Evolutionary conservation across 2,113 vertebrate genomes (phyloP).

Genomic region (Caracal caracal): DNA sequence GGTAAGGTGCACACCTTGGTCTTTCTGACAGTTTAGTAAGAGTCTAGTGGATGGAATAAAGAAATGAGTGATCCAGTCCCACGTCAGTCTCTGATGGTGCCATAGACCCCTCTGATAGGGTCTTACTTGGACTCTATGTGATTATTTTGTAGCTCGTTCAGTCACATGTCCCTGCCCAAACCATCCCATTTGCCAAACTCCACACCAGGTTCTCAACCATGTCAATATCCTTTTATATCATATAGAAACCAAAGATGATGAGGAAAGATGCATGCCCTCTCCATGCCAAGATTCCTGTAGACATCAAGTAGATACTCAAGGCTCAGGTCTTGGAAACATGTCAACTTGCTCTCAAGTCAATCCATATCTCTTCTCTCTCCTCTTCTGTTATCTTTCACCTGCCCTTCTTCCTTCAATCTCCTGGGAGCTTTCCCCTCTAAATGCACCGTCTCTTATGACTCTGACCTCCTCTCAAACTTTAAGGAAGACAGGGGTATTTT

Average conservation of each 20-base stretch:
- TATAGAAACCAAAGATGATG: not conserved
- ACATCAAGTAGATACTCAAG: not conserved
- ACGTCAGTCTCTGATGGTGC: not conserved
- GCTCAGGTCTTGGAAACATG: not conserved
- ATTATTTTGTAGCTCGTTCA: not conserved
- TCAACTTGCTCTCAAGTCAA: not conserved
- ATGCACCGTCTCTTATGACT: not conserved
- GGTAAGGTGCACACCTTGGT: not conserved
- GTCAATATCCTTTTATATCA: not conserved
- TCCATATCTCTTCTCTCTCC: not conserved
- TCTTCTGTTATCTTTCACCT: not conserved
- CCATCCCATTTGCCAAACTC: not conserved
- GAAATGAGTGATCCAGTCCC: too few species aligned
- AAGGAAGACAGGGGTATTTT: not conserved
- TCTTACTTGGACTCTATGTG: not conserved
- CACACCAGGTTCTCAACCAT: not conserved
- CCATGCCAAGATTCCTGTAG: not conserved
- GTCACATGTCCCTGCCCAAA: not conserved
- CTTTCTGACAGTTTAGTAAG: not conserved
- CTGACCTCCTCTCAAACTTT: not conserved
- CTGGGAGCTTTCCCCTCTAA: not conserved
- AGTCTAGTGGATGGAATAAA: not conserved
- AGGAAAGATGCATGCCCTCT: not conserved
- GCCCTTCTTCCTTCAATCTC: not conserved
- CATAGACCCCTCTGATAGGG: accelerated